A percentile compares a stretch with the other conserved stretches of the same genome.
phyloP scores from a whole-genome alignment of 2,888 invertebrate species.

The Dromius quadrimaculatus region DNA sequence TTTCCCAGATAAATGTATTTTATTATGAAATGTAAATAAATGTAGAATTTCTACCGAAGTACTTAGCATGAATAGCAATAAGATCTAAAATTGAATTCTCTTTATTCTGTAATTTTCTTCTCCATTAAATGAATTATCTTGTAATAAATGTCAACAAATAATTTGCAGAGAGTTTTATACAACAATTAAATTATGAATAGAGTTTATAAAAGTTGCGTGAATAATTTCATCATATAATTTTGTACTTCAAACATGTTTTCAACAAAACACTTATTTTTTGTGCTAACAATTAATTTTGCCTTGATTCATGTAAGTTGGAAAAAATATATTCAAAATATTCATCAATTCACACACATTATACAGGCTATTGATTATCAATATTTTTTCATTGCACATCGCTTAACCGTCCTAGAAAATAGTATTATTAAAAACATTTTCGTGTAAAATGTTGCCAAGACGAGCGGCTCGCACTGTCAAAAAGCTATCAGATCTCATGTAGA shows the following conservation, averaged over 20 bases:
- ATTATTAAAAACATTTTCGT: background rate
- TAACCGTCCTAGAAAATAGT: background rate
- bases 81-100: background rate
- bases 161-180: background rate
- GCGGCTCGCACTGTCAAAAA: background rate
- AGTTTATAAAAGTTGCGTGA: conserved; percentile 14
- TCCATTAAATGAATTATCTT: conserved; percentile 2
- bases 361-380: background rate
- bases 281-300: background rate
- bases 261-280: background rate
- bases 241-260: conserved; percentile 12
- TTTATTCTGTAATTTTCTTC: too few relatives aligned
- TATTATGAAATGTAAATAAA: background rate
- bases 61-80: background rate
- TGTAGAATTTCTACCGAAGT: background rate
- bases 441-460: background rate
- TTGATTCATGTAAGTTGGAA: conserved; percentile 1
- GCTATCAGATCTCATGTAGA: background rate
- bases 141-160: conserved; percentile 10
- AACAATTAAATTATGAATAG: conserved; percentile 2
- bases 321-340: too few relatives aligned
- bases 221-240: background rate
- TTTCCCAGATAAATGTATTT: background rate
- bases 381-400: background rate
- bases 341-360: too few relatives aligned